These are phyloP conservation scores for Temnothorax longispinosus DNA, from an alignment of 1,140 invertebrate species.

Conservation along the genomic window DNA sequence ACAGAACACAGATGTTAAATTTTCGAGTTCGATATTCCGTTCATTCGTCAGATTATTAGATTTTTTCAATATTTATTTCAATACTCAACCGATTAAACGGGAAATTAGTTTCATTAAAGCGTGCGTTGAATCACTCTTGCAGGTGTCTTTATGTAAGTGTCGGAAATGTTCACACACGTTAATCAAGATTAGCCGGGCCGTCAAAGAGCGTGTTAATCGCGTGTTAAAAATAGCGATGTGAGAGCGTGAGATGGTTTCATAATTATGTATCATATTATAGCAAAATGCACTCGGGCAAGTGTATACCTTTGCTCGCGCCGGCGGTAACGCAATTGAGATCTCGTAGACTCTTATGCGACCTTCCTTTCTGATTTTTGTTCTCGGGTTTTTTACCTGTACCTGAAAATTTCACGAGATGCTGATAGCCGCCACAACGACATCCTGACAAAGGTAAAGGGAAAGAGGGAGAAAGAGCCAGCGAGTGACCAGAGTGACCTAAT, in stretches of 20 bases:
- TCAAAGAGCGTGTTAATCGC: conserved; percentile 70
- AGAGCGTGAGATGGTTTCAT: conserved; percentile 41
- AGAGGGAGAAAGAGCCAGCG: neutral
- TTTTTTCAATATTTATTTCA: conserved; percentile 6
- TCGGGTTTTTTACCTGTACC: conserved; percentile 87
- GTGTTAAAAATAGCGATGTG: conserved; percentile 56
- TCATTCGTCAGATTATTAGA: neutral
- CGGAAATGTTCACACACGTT: conserved; percentile 12
- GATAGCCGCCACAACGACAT: conserved; percentile 65
- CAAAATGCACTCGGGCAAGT: conserved; percentile 81
- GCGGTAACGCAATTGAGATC: conserved; percentile 90
- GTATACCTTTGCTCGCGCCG: conserved; percentile 89
- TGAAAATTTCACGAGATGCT: conserved; percentile 84
- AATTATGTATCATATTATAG: conserved; percentile 49
- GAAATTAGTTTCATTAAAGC: conserved; percentile 3
- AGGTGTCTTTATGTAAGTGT: conserved; percentile 16
- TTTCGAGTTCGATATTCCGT: neutral
- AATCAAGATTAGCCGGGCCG: conserved; percentile 13
- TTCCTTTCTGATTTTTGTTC: conserved; percentile 89
- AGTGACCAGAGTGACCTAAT: neutral
- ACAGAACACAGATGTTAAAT: neutral
- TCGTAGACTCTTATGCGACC: conserved; percentile 89
- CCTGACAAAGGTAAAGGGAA: neutral
- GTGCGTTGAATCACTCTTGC: conserved; percentile 10
- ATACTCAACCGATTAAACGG: neutral